phyloP scores from a whole-genome alignment of 1,140 invertebrate genomes.

The Hyles euphorbiae region DNA sequence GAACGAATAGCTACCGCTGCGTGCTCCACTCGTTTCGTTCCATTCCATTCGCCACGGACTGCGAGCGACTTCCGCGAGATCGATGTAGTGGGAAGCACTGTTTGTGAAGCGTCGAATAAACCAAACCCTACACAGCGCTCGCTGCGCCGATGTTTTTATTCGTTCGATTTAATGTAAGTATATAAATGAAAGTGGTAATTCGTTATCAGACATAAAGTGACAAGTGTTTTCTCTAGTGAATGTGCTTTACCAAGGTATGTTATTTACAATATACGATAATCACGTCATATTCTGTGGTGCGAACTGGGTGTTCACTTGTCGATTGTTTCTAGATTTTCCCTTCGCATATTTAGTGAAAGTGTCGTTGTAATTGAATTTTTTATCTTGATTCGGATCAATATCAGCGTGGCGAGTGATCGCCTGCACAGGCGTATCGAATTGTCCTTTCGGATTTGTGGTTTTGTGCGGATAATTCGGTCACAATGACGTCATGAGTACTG shows the following conservation, averaged over 20 bases:
- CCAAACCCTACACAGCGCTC: conserved; percentile 43
- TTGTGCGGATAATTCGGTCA: conserved; percentile 51
- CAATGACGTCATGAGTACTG: conserved; percentile 66
- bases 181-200: conserved; percentile 22
- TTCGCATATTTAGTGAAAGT: conserved; percentile 7
- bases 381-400: background rate
- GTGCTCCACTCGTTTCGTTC: conserved; percentile 57
- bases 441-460: conserved; percentile 29
- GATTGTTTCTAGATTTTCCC: conserved; percentile 17
- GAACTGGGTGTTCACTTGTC: conserved; percentile 43
- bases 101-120: conserved; percentile 52
- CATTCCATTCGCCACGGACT: conserved; percentile 59
- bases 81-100: conserved; percentile 64
- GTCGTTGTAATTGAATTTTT: background rate
- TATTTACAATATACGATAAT: conserved; percentile 60
- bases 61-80: conserved; percentile 64
- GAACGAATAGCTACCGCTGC: conserved; percentile 32
- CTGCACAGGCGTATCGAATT: conserved; percentile 13
- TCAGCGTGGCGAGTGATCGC: conserved; percentile 1
- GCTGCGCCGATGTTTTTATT: conserved; percentile 47
- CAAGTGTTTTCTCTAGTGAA: conserved; percentile 23
- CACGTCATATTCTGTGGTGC: conserved; percentile 58
- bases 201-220: conserved; percentile 32
- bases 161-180: conserved; percentile 15
- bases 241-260: conserved; percentile 51